phyloP scores from a whole-genome alignment of 2,888 invertebrate genomes.

The Catocala fraxini region DNA sequence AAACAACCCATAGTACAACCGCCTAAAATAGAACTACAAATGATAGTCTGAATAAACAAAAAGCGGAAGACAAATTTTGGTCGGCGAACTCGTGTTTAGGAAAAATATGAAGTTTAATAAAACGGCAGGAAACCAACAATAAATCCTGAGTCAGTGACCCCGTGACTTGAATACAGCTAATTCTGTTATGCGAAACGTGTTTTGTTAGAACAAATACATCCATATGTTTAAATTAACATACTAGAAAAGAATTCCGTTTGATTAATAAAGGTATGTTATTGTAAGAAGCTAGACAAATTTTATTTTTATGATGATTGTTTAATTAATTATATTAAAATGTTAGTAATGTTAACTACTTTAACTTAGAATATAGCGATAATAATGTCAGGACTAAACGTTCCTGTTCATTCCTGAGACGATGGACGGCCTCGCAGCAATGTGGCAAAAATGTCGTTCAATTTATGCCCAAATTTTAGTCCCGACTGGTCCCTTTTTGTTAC shows the following conservation, averaged over 20 bases:
- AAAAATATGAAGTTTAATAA: constrained; percentile 73
- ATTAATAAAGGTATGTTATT: constrained; percentile 21
- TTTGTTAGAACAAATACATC: constrained; percentile 39
- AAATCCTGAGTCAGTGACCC: constrained; percentile 80
- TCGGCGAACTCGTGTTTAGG: constrained; percentile 57
- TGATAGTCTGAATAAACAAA: constrained; percentile 44
- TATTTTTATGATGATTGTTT: constrained; percentile 14
- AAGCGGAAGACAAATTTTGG: constrained; percentile 61
- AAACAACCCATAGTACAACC: constrained; percentile 20
- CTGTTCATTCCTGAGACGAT: constrained; percentile 63
- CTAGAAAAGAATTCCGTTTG: constrained; percentile 27
- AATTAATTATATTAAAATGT: too few relatives aligned
- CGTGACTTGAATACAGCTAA: constrained; percentile 75
- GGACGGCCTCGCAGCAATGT: constrained; percentile 70
- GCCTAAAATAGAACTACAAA: constrained; percentile 43
- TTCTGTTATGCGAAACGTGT: constrained; percentile 70
- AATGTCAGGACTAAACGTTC: constrained; percentile 49
- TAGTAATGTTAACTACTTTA: constrained; percentile 3
- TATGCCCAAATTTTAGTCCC: constrained; percentile 83
- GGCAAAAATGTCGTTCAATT: constrained; percentile 86
- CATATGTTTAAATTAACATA: constrained; percentile 15
- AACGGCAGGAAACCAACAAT: constrained; percentile 79
- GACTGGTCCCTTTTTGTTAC: constrained; percentile 84
- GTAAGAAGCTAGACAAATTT: constrained; percentile 11
- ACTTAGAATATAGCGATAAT: constrained; percentile 36